A percentile compares a stretch with the other conserved stretches of the same genome.
Evolutionary conservation across 2,888 invertebrate species (phyloP).

Genomic region (Zeuzera pyrina): DNA sequence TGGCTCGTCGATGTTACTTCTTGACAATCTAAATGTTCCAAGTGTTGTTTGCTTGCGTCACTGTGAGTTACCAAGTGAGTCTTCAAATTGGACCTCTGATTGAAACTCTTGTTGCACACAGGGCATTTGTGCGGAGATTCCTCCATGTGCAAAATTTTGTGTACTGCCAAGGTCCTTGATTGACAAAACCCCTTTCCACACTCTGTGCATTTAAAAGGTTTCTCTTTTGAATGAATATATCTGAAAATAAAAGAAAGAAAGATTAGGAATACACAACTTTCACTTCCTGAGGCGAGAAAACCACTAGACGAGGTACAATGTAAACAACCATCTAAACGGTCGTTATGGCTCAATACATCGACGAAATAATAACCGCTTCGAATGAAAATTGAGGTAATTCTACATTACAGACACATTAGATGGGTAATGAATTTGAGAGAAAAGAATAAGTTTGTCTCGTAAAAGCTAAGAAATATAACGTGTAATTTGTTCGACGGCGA

Average conservation of each 20-base stretch:
- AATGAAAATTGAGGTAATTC: conserved; percentile 45
- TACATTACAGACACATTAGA: conserved; percentile 49
- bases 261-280: conserved; percentile 28
- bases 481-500: conserved; percentile 68
- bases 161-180: conserved; percentile 95
- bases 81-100: conserved; percentile 93
- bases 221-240: conserved; percentile 98
- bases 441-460: conserved; percentile 55
- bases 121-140: conserved; percentile 95
- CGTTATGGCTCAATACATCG: conserved; percentile 38
- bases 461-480: conserved; percentile 70
- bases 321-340: conserved; percentile 33
- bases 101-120: conserved; percentile 90
- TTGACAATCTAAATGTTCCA: conserved; percentile 65
- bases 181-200: conserved; percentile 99
- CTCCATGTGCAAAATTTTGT: conserved; percentile 94
- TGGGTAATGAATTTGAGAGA: conserved; percentile 49
- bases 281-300: conserved; percentile 28
- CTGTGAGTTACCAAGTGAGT: conserved; percentile 91
- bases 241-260: conserved; percentile 68
- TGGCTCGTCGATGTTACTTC: conserved; percentile 69
- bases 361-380: conserved; percentile 34
- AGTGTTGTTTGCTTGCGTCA: conserved; percentile 72
- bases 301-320: conserved; percentile 20
- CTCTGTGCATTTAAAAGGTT: conserved; percentile 97